Evolutionary conservation across 1,140 invertebrate genomes (phyloP), one percentile per base, ranked within the genome.

Genomic region (Bombus affinis): DNA sequence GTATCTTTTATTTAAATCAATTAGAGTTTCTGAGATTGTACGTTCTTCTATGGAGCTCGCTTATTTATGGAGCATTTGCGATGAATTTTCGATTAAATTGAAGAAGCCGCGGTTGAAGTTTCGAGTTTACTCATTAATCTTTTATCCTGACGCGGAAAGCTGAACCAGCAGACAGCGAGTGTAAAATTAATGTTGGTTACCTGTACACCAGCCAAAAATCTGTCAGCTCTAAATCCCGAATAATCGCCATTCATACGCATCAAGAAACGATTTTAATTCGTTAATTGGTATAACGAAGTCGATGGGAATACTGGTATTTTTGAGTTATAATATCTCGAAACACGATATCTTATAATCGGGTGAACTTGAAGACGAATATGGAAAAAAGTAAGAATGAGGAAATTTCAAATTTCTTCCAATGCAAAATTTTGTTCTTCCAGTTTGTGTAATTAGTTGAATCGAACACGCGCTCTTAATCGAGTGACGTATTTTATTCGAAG

Each of bases 181-280:
- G 25, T 75, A 39, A 81, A 87, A 85, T 81, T 81, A 88, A 87
- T 85, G 72, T 84, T 59, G 66, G 65, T 39, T 57, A 59, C 22
- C 39, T 59, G 47, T 25, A 9, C 25, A 28, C 37, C 59, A 35
- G 10, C 47, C 25, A 72, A 88, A 53, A 86, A 88, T 81, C 66
- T 75, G 47, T 37, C 42, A 68, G 76, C n/a, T 77, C 28, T 78
- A 53, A 74, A 87, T 84, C 83, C 72, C 15, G 44, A 42, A 44
- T 73, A n/a, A 22, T 82, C 59, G 70, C 22, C 37, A 13, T 44
- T 28, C 12, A 42, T 57, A 59, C 66, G 18, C 78, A 53, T 77
- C 37, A 37, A 47, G 59, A 25, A 75, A 57, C 37, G 57, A 72
- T 39, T 28, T 8, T 15, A 28, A 72, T 32, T 57, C 73, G 73